Evolutionary conservation across 2,113 vertebrate species (phyloP).

Genomic region (Cyanoliseus patagonus): DNA sequence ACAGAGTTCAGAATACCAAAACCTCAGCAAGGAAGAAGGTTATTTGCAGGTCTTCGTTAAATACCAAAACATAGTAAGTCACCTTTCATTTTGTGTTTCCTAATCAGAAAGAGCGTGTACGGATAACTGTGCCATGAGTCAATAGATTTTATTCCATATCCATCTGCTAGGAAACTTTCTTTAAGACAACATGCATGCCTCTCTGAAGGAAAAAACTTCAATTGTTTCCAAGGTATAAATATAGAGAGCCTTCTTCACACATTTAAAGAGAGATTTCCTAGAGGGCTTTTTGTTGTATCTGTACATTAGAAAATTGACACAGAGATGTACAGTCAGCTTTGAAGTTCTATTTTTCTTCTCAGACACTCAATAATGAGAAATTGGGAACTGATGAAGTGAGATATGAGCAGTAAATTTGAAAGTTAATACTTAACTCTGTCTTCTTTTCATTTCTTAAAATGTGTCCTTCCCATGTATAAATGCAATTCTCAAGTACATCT

Average conservation of each 20-base stretch:
- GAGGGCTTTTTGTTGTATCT: conserved; percentile 18
- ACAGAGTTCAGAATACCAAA: neutral
- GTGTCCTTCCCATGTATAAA: neutral
- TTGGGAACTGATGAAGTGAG: conserved; percentile 20
- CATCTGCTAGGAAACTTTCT: neutral
- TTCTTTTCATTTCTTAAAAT: conserved; percentile 30
- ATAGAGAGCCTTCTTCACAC: conserved; percentile 14
- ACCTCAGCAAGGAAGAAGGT: neutral
- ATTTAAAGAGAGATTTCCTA: conserved; percentile 11
- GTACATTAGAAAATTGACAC: neutral
- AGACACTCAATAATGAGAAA: conserved; percentile 37
- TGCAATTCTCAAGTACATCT: conserved; percentile 12
- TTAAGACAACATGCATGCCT: neutral
- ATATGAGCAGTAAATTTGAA: conserved; percentile 12
- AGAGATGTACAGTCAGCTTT: conserved; percentile 8
- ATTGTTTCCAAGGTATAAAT: conserved; percentile 37
- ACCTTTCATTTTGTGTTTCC: neutral
- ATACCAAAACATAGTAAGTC: neutral
- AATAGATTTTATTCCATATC: neutral
- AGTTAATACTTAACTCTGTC: conserved; percentile 26
- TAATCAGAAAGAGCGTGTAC: neutral
- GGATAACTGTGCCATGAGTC: neutral
- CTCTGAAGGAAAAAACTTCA: conserved; percentile 1
- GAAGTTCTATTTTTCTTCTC: conserved; percentile 39
- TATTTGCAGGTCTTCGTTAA: neutral